phyloP scores from a whole-genome alignment of 2,888 invertebrate species.

The Nasonia oneida region DNA sequence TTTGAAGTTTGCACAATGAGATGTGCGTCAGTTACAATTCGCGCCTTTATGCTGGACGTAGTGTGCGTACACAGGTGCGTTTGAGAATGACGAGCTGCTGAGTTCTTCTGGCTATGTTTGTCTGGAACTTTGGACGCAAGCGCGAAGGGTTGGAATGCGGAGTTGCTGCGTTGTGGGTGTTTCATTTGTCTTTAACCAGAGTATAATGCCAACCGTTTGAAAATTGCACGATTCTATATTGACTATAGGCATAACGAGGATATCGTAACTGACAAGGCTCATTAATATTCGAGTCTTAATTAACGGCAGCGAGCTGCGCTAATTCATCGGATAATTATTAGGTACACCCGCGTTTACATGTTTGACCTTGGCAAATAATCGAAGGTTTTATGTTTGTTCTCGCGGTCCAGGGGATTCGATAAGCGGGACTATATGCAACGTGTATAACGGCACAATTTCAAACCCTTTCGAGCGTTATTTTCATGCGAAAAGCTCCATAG shows the following conservation, averaged over 20 bases:
- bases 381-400: constrained; percentile 15
- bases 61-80: background rate
- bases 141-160: background rate
- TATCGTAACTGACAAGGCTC: background rate
- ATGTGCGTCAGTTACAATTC: background rate
- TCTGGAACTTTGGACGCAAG: background rate
- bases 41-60: background rate
- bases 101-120: background rate
- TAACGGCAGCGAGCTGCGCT: constrained; percentile 7
- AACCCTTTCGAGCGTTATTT: background rate
- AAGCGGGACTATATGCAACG: background rate
- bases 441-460: background rate
- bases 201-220: background rate
- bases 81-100: background rate
- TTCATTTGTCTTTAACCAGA: background rate
- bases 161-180: background rate
- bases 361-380: constrained; percentile 34
- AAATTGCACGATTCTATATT: background rate
- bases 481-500: background rate
- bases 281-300: constrained; percentile 22
- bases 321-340: constrained; percentile 27
- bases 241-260: background rate
- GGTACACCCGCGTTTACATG: background rate
- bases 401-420: too few relatives aligned
- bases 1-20: constrained; percentile 25